Base-by-base conservation (phyloP, 2,797 vertebrate genomes). In the Staurois parvus region DNA sequence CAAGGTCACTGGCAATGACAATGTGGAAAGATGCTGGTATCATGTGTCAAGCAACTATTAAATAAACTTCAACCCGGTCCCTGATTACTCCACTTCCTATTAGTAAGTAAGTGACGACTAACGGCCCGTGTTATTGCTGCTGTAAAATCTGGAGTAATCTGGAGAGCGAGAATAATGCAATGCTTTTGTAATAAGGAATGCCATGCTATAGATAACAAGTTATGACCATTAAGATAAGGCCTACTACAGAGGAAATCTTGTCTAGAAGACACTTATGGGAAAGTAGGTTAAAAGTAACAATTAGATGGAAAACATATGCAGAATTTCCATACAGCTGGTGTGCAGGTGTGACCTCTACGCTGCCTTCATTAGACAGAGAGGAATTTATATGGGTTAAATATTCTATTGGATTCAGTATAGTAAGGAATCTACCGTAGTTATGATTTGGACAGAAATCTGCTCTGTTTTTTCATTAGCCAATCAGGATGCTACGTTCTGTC, bases 221-320 rank as follows among this genome's bases (percentile, higher is more conserved):
- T 26, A 9, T 11, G 21, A 42, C 3, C n/a, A 26, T 26, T 40
- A 72, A 9, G 10, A 21, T 19, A 70, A 10, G n/a, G 4, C 6
- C 19, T 59, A 19, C 19, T 21, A 9, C 19, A 59, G 21, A 59
- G 52, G 48, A n/a, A 24, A 24, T 34, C n/a, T 42, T 13, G 30
- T 37, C 29, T 24, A 72, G 32, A 1, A 40, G 19, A 24, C 24
- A 42, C 2, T 8, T 17, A 42, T 12, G 9, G 19, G 24, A 26
- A 72, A 42, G 37, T 24, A 42, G 70, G 70, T 30, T 7, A 66
- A 77, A 77, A 30, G 62, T 67, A 79, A 29, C n/a, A 45, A 21
- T 45, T 79, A 29, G 12, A 79, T 67, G 62, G 12, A 26, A 48
- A 30, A 28, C 62, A 48, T 30, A 48, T 79, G 64, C 28, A 12